These are phyloP conservation scores for Taxidea taxus DNA, from an alignment of 2,113 vertebrate genomes.

Conservation along the genomic window DNA sequence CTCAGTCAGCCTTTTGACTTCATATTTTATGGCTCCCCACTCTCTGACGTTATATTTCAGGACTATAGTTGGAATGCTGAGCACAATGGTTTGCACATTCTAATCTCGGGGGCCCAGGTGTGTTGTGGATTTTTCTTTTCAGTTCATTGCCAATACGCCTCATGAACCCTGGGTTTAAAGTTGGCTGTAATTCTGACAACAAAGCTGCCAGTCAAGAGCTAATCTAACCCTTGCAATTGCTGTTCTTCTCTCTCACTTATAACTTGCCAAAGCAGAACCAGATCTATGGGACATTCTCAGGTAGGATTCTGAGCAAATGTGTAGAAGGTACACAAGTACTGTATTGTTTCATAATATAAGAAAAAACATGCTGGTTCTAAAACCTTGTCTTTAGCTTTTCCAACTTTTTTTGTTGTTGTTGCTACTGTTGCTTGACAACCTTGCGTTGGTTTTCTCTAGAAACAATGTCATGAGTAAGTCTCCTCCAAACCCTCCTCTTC, in stretches of 20 bases:
- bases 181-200: conserved; percentile 31
- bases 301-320: not conserved
- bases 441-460: not conserved
- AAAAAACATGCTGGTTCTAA: not conserved
- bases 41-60: conserved; percentile 61
- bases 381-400: not conserved
- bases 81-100: conserved; percentile 37
- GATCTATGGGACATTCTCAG: not conserved
- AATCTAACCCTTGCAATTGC: not conserved
- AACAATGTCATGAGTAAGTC: not conserved
- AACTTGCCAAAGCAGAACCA: not conserved
- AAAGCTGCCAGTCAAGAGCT: conserved; percentile 1
- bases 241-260: not conserved
- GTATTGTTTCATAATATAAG: not conserved
- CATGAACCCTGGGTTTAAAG: conserved; percentile 23
- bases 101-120: conserved; percentile 58
- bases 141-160: not conserved
- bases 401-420: not conserved
- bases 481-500: not conserved
- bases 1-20: conserved; percentile 65
- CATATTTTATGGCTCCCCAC: conserved; percentile 37
- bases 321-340: not conserved
- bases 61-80: not conserved
- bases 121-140: conserved; percentile 38
- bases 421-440: not conserved